phyloP scores from a whole-genome alignment of 2,797 vertebrate genomes.

The Pagetopsis macropterus region DNA sequence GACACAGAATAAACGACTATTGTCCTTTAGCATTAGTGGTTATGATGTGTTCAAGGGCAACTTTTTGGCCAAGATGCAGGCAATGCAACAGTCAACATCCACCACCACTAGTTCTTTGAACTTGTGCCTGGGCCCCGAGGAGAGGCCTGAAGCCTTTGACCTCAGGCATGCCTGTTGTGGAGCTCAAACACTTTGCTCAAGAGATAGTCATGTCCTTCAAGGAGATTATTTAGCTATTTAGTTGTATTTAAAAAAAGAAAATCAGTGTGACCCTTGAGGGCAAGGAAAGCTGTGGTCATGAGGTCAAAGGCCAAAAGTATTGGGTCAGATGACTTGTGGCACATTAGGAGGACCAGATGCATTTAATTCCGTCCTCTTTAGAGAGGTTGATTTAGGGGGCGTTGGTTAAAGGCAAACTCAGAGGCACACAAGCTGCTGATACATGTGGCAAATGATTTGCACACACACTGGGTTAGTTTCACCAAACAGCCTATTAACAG shows the following conservation, averaged over 20 bases:
- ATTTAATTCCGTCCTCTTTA: slow-evolving; percentile 32
- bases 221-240: not conserved
- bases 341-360: slow-evolving; percentile 28
- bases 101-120: no score
- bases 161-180: not conserved
- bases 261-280: slow-evolving; percentile 24
- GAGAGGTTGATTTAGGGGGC: not conserved
- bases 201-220: not conserved
- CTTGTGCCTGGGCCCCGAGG: no score
- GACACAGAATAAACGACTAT: no score
- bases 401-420: not conserved
- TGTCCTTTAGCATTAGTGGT: no score
- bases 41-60: no score
- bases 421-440: not conserved
- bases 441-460: not conserved
- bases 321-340: slow-evolving; percentile 45
- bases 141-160: slow-evolving; percentile 6
- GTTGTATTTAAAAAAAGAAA: slow-evolving; percentile 38
- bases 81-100: no score
- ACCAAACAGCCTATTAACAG: slow-evolving; percentile 4
- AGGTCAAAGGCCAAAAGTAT: slow-evolving; percentile 44
- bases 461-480: not conserved
- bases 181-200: slow-evolving; percentile 4
- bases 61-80: no score
- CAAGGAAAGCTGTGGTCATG: slow-evolving; percentile 28